These are phyloP conservation scores for Centrocercus urophasianus DNA, from an alignment of 2,113 vertebrate species.

Conservation along the genomic window DNA sequence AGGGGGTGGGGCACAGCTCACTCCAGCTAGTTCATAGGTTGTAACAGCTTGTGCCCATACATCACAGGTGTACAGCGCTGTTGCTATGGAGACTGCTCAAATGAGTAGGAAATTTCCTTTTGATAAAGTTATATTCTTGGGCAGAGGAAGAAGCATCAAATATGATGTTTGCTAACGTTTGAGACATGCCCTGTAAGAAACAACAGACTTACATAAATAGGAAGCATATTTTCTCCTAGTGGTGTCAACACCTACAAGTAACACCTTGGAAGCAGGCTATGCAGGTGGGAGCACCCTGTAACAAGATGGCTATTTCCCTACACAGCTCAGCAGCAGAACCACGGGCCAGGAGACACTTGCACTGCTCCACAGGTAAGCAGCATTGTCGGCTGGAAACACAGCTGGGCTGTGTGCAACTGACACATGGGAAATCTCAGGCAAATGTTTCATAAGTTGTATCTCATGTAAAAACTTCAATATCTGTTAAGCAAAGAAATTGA, in stretches of 20 bases:
- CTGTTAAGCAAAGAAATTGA: background rate
- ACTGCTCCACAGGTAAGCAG: fast-evolving
- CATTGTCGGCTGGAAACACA: fast-evolving
- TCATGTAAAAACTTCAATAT: background rate
- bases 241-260: background rate
- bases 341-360: fast-evolving
- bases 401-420: fast-evolving
- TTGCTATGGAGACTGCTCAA: slow-evolving; percentile 56
- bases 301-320: fast-evolving
- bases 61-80: slow-evolving; percentile 22
- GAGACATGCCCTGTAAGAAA: slow-evolving; percentile 4
- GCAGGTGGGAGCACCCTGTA: background rate
- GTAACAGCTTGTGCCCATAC: background rate
- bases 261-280: background rate
- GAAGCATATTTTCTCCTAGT: background rate
- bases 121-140: slow-evolving; percentile 62
- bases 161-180: background rate
- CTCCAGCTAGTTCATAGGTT: slow-evolving; percentile 24
- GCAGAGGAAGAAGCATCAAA: slow-evolving; percentile 34
- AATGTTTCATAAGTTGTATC: fast-evolving
- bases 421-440: background rate
- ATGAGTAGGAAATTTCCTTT: slow-evolving; percentile 45
- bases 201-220: background rate
- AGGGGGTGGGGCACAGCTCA: background rate
- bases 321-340: fast-evolving